Base-by-base conservation (phyloP, 2,888 invertebrate species). In the Drosophila kokeensis region DNA sequence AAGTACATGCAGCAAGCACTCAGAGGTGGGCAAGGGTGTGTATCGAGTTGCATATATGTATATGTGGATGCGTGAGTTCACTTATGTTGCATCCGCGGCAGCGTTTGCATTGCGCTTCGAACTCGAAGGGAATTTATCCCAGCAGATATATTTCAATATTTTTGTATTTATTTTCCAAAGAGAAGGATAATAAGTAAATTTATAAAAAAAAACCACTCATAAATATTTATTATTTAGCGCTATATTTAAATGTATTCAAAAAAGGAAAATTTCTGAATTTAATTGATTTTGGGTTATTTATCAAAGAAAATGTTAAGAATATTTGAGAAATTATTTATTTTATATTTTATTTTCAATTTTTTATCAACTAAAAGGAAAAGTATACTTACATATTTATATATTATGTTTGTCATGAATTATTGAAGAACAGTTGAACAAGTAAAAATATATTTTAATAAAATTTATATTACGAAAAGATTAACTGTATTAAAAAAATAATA, bases 91-190 rank as follows among this genome's bases (percentile, higher is more conserved):
- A 48, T 40, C 40, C 63, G 40, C 15, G 4, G 4, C 15, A 45
- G 38, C 63, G 45, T 58, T 57, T 61, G 15, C 52, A 63, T 40
- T 77, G 54, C 81, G 38, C 78, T 81, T 42, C 81, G 30, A 49
- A 5, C 6, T 13, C 24, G 34, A n/a, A 30, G 6, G 5, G 4
- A 54, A 50, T 49, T 42, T 55, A 29, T 6, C 15, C n/a, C n/a
- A 18, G 32, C 30, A 15, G 27, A 40, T 50, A 50, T 42, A 36
- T 40, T 55, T 50, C 13, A 36, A 42, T 55, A 45, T 24, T 32
- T 32, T n/a, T 24, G 21, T 45, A 24, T 45, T 45, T 24, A 45
- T 15, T 45, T 45, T 1, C 4, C 21, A 1, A 45, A 7, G 21
- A 24, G 7, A 45, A 45, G 7, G 1, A 7, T 45, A 7, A 21